A percentile compares a stretch with the other conserved stretches of the same genome.
Evolutionary conservation across 2,113 vertebrate genomes (phyloP).

Genomic region (Pseudonaja textilis): DNA sequence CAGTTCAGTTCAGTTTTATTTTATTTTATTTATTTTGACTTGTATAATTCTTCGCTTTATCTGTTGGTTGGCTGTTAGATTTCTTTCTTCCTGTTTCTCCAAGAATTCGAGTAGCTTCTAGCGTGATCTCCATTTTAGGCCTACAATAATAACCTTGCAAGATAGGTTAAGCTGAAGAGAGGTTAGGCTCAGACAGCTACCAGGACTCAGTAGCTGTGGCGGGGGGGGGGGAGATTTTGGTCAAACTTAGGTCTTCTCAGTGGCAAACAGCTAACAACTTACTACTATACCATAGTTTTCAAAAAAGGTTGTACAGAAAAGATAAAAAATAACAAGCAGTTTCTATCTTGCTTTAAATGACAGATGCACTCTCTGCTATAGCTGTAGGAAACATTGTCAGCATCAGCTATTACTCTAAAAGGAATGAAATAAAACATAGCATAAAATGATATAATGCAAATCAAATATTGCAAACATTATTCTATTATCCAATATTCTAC

Average conservation of each 20-base stretch:
- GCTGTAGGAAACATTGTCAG: not conserved
- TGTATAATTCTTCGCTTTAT: conserved; percentile 10
- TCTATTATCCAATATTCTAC: conserved; percentile 4
- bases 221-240: not conserved
- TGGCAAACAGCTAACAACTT: not conserved
- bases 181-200: not conserved
- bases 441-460: not conserved
- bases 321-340: conserved; percentile 6
- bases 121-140: not conserved
- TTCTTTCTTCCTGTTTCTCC: not conserved
- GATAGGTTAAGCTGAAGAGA: not conserved
- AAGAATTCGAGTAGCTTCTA: not conserved
- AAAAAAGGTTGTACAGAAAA: conserved; percentile 7
- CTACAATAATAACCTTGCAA: not conserved
- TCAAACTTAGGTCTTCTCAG: not conserved
- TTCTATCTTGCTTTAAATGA: not conserved
- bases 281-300: not conserved
- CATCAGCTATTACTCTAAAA: not conserved
- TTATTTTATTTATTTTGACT: not conserved
- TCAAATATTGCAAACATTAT: conserved; percentile 1
- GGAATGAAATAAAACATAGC: not conserved
- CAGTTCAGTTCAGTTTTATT: not conserved
- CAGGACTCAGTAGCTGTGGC: not conserved
- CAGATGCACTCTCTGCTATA: not conserved
- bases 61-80: not conserved